Evolutionary conservation across 2,888 invertebrate genomes (phyloP), one percentile per base, ranked within the genome.

Genomic region (Leucoptera coffeella): DNA sequence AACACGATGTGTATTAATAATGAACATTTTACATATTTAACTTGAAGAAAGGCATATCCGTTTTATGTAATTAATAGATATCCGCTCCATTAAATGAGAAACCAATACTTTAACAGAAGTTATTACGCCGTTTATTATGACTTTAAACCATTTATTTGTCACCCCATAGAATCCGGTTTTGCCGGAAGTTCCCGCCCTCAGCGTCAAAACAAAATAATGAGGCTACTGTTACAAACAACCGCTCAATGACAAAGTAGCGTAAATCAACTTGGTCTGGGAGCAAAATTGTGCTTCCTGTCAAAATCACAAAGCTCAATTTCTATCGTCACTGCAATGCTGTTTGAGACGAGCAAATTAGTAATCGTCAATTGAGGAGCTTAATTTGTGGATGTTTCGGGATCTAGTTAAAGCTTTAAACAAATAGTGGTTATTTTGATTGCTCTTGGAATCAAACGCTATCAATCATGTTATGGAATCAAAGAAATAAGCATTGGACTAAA

Each of bases 141-240:
- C n/a, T n/a, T n/a, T n/a, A 17, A 17, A 31, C 10, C 22, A 21
- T 17, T 64, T 58, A 62, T 67, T 65, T 60, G 61, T 49, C 47
- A 49, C 40, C 47, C 45, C 47, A 40, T 42, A 42, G 55, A 60
- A 58, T 67, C 64, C 59, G 58, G 52, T 60, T 53, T 43, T 58
- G 48, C 50, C 53, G 62, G 62, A 59, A 60, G 55, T 17, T 45
- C 58, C 53, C 64, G 57, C 64, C 61, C 54, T 50, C 52, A 42
- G 36, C 40, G 41, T 41, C 41, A 38, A 43, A 43, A 50, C 57
- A 65, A 67, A 69, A 65, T 69, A 67, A 69, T 65, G 60, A 67
- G 54, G 50, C 51, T 52, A 54, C 47, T 51, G 50, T 55, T 56
- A 57, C 57, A 50, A 32, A 32, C 31, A 30, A 32, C 27, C 26